phyloP scores from a whole-genome alignment of 1,140 invertebrate genomes.

The Scaptomyza hsui region DNA sequence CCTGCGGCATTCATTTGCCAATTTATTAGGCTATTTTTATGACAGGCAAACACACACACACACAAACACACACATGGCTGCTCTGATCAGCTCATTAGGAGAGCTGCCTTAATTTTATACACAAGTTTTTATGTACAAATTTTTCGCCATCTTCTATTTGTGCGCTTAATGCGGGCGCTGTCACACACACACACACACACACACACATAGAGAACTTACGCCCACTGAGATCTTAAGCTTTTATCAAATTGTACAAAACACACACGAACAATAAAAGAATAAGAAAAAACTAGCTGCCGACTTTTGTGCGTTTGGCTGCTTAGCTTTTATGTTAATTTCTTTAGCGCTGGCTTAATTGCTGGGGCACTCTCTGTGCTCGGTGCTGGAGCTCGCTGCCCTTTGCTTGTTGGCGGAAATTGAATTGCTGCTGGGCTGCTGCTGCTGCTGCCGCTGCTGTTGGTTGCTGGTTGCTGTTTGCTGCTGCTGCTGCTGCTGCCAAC shows the following conservation, averaged over 20 bases:
- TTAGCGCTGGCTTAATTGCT: conserved; percentile 75
- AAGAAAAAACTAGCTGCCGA: conserved; percentile 62
- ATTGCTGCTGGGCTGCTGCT: conserved; percentile 37
- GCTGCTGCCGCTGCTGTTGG: conserved; percentile 33
- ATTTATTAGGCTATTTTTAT: conserved; percentile 81
- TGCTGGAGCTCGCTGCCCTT: conserved; percentile 41
- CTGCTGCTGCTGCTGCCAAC: conserved; percentile 49
- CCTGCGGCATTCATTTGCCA: conserved; percentile 72
- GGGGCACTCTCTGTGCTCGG: conserved; percentile 41
- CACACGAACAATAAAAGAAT: conserved; percentile 13
- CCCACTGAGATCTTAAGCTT: conserved; percentile 39
- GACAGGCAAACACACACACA: conserved; percentile 38
- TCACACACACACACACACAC: conserved; percentile 23
- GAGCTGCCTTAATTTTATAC: conserved; percentile 64
- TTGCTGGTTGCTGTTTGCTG: conserved; percentile 28
- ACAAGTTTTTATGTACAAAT: conserved; percentile 47
- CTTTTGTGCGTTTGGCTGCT: conserved; percentile 64
- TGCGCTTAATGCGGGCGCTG: conserved; percentile 65
- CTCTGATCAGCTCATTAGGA: conserved; percentile 69
- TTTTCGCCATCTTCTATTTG: conserved; percentile 40
- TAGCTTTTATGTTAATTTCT: conserved; percentile 71
- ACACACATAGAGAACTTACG: conserved; percentile 26
- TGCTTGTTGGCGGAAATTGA: conserved; percentile 78
- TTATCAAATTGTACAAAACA: conserved; percentile 6
- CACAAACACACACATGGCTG: conserved; percentile 18